These are phyloP conservation scores for Ctenodactylus gundi DNA, from an alignment of 2,113 vertebrate species.

Conservation along the genomic window DNA sequence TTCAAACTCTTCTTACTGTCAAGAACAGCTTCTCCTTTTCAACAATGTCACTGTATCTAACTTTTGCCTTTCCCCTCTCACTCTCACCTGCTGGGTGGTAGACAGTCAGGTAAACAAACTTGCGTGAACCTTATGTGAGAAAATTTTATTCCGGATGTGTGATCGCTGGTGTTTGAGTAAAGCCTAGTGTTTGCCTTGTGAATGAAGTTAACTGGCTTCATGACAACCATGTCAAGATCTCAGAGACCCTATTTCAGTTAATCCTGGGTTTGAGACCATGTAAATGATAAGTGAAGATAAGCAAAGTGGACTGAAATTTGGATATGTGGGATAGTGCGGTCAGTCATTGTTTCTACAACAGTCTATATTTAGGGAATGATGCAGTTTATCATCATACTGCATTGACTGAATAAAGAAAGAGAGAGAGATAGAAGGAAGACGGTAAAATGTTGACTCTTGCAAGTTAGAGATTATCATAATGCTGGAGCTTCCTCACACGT, in stretches of 20 bases:
- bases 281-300: background rate
- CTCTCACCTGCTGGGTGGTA: background rate
- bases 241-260: slow-evolving; percentile 19
- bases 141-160: background rate
- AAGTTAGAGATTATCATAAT: background rate
- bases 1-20: background rate
- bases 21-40: slow-evolving; percentile 18
- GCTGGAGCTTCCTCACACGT: background rate
- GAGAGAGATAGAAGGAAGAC: background rate
- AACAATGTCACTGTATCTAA: background rate
- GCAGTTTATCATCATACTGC: background rate
- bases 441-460: background rate
- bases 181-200: background rate
- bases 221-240: slow-evolving; percentile 22
- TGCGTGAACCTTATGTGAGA: background rate
- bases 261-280: background rate
- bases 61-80: background rate
- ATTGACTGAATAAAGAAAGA: background rate
- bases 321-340: background rate
- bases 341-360: background rate
- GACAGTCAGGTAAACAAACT: background rate
- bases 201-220: background rate
- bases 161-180: background rate
- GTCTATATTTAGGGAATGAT: background rate
- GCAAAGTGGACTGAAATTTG: background rate